Evolutionary conservation across 2,888 invertebrate genomes (phyloP).

Genomic region (Harpagoxenus sublaevis): DNA sequence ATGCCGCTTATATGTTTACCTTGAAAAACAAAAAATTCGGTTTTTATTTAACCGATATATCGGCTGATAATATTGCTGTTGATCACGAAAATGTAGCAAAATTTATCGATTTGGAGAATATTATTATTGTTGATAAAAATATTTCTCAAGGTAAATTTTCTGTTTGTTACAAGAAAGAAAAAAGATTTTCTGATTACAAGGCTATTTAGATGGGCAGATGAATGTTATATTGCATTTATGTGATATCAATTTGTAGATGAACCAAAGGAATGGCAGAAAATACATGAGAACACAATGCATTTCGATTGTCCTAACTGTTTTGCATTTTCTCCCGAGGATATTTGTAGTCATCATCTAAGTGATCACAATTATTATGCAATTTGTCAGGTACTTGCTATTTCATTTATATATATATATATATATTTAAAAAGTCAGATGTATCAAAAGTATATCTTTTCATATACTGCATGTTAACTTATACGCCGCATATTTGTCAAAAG

Average conservation of each 20-base stretch:
- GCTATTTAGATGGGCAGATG: background rate
- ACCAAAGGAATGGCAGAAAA: constrained; percentile 52
- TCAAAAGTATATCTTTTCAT: background rate
- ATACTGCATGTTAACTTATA: constrained; percentile 27
- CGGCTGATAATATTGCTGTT: constrained; percentile 94
- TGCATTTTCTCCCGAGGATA: constrained; percentile 90
- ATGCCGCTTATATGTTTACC: constrained; percentile 90
- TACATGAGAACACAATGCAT: constrained; percentile 65
- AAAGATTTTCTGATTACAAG: constrained; percentile 4
- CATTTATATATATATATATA: background rate
- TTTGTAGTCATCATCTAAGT: constrained; percentile 91
- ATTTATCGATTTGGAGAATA: constrained; percentile 94
- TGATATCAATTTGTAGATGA: constrained; percentile 53
- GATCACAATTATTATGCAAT: constrained; percentile 94
- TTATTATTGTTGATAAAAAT: constrained; percentile 92
- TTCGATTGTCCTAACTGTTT: constrained; percentile 89
- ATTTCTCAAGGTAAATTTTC: constrained; percentile 75
- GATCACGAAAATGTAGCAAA: constrained; percentile 88
- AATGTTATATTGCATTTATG: background rate
- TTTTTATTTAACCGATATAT: constrained; percentile 95
- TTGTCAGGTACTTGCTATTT: constrained; percentile 88
- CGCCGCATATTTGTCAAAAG: background rate
- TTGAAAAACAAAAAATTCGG: constrained; percentile 88
- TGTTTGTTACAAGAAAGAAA: background rate
- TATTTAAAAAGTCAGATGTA: background rate